These are phyloP conservation scores for Macrosoma leucophasiata DNA, from an alignment of 2,888 invertebrate species.

Conservation along the genomic window DNA sequence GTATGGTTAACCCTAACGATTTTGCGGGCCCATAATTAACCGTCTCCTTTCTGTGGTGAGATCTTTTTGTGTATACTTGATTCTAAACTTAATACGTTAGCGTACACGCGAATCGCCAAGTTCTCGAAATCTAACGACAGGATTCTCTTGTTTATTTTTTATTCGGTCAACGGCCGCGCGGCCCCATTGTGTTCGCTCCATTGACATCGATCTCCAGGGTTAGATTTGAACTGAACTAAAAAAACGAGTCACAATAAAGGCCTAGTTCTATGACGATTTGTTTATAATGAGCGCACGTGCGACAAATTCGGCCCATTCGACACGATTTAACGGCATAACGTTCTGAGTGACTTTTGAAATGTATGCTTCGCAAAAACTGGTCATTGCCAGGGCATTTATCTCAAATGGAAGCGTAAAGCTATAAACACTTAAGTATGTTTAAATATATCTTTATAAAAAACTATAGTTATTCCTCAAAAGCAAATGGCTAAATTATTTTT, in stretches of 20 bases:
- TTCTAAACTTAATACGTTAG: conserved; percentile 13
- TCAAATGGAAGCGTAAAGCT: conserved; percentile 27
- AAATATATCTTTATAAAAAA: conserved; percentile 25
- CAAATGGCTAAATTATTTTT: conserved; percentile 34
- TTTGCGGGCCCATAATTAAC: too few species aligned
- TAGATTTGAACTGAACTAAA: conserved; percentile 37
- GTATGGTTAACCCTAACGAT: too few species aligned
- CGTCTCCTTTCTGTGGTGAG: too few species aligned
- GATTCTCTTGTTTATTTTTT: conserved; percentile 55
- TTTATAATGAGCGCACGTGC: conserved; percentile 26
- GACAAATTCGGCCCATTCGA: conserved; percentile 10
- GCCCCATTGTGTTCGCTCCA: conserved; percentile 54
- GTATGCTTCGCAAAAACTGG: conserved; percentile 25
- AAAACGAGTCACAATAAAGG: conserved; percentile 12
- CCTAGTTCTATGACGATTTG: conserved; percentile 14
- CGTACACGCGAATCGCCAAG: conserved; percentile 42
- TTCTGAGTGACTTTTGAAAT: conserved; percentile 19
- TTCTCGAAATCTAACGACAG: conserved; percentile 50
- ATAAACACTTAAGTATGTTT: too few species aligned
- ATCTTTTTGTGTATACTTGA: too few species aligned
- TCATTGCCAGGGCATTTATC: conserved; percentile 24
- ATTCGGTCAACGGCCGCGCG: conserved; percentile 66
- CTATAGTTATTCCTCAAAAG: conserved; percentile 32
- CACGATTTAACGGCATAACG: conserved; percentile 12
- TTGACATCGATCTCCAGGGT: conserved; percentile 64